Evolutionary conservation across 2,888 invertebrate species (phyloP).

Genomic region (Tenthredo livida): DNA sequence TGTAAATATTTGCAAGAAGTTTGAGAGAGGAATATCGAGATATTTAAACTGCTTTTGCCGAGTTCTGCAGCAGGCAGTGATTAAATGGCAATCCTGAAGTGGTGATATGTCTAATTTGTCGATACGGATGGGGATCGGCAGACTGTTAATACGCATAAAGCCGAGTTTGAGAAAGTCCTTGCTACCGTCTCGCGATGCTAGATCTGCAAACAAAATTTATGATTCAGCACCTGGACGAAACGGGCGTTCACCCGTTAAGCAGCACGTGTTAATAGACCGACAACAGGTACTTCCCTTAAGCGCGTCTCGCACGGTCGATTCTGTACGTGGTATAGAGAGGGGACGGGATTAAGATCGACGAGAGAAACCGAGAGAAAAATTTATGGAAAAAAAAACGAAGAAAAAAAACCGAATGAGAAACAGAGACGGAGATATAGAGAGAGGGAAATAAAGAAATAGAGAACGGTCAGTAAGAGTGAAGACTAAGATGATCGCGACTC

Average conservation of each 20-base stretch:
- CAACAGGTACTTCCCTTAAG: constrained; percentile 49
- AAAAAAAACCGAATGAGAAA: neutral
- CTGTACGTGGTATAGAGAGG: neutral
- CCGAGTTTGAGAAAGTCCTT: constrained; percentile 24
- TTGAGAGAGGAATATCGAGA: neutral
- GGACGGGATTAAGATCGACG: neutral
- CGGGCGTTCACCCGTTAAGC: constrained; percentile 51
- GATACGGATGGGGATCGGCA: neutral
- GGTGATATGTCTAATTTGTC: neutral
- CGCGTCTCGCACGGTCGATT: constrained; percentile 32
- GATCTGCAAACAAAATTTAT: constrained; percentile 50
- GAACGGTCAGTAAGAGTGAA: constrained; percentile 42
- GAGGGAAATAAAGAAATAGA: neutral
- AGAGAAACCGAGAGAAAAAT: neutral
- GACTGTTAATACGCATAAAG: neutral
- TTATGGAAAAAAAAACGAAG: neutral
- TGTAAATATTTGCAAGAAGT: neutral
- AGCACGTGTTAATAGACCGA: constrained; percentile 52
- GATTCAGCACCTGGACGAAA: constrained; percentile 48
- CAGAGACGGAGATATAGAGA: constrained; percentile 18
- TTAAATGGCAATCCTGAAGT: neutral
- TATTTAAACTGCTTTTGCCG: neutral
- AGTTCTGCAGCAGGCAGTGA: neutral
- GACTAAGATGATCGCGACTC: constrained; percentile 27
- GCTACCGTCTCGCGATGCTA: constrained; percentile 26